A percentile compares a stretch with the other conserved stretches of the same genome.
Conservation (phyloP, 2,113 vertebrate species). For the Panthera leo region DNA sequence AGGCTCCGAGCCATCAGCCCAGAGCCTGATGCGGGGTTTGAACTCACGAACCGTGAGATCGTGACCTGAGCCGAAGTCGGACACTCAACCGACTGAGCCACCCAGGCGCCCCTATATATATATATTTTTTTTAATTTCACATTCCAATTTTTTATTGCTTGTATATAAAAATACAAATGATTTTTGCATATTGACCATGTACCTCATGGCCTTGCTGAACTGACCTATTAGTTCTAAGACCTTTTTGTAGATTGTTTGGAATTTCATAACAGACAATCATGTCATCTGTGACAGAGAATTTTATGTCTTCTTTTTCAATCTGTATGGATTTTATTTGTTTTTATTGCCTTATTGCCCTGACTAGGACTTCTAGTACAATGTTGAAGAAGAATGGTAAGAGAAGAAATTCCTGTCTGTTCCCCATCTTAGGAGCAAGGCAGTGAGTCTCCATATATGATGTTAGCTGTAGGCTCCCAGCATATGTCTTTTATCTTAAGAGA, state of each 20-base stretch:
- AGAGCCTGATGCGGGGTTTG: no score
- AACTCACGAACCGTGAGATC: no score
- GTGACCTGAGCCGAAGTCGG: no score
- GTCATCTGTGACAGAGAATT: background rate
- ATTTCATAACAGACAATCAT: background rate
- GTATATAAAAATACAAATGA: background rate
- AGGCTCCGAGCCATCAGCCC: no score
- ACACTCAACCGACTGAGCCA: no score
- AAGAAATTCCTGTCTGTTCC: background rate
- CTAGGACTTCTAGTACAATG: background rate
- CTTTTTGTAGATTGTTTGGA: background rate
- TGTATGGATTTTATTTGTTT: background rate
- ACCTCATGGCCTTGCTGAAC: background rate
- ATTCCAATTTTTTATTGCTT: constrained; percentile 10
- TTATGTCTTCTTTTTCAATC: background rate
- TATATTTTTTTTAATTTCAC: background rate
- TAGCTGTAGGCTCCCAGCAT: background rate
- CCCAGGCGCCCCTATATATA: no score
- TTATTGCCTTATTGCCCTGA: background rate
- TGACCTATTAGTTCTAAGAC: background rate
- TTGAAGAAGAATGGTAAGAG: background rate
- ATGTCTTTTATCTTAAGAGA: background rate
- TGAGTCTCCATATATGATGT: background rate
- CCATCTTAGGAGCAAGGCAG: background rate
- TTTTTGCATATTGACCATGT: background rate